These are phyloP conservation scores for Corynorhinus townsendii DNA, from an alignment of 2,113 vertebrate genomes.

Conservation along the genomic window DNA sequence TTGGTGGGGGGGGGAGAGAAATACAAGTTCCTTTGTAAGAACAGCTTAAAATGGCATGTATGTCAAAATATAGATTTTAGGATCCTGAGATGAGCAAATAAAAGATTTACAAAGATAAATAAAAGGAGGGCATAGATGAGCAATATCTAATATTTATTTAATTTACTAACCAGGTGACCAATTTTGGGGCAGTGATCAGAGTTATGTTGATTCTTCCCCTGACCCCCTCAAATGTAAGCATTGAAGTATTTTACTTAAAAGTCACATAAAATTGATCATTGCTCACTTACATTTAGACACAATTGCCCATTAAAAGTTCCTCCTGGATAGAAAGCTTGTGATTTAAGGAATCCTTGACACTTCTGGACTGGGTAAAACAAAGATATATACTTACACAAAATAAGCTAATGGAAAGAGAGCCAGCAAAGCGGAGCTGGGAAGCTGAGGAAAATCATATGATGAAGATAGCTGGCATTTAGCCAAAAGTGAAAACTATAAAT, in stretches of 20 bases:
- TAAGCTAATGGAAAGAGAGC: not conserved
- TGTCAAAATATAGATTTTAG: not conserved
- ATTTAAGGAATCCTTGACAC: not conserved
- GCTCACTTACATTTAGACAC: not conserved
- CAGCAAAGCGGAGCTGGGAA: not conserved
- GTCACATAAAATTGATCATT: not conserved
- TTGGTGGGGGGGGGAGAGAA: not conserved
- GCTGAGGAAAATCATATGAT: constrained; percentile 30
- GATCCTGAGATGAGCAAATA: not conserved
- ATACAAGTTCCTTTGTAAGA: not conserved
- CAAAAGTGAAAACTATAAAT: constrained; percentile 63
- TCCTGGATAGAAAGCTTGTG: not conserved
- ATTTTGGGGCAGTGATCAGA: not conserved
- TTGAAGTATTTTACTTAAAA: constrained; percentile 14
- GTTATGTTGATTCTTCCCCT: not conserved
- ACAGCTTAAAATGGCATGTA: not conserved
- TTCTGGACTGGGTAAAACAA: not conserved
- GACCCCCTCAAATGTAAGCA: not conserved
- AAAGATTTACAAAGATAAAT: not conserved
- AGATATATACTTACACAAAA: not conserved
- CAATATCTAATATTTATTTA: not conserved
- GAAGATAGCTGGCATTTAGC: constrained; percentile 51
- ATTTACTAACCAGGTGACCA: not conserved
- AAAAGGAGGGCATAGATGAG: not conserved
- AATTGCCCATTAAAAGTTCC: not conserved